phyloP scores from a whole-genome alignment of 2,797 vertebrate genomes.

The Neoniphon sammara region DNA sequence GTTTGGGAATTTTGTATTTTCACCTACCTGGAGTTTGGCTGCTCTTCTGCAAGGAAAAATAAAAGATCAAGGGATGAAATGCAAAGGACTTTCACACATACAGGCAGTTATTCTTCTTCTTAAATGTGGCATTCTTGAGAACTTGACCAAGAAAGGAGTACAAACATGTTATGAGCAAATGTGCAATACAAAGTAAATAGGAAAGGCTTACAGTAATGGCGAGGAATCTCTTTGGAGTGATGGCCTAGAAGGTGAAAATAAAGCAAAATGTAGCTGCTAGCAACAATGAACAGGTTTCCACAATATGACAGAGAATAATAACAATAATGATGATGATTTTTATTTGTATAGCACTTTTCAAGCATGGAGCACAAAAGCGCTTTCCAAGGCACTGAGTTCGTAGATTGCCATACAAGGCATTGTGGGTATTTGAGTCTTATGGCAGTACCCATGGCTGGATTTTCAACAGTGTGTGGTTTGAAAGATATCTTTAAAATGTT shows the following conservation, averaged over 20 bases:
- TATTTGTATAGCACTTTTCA: too few species aligned
- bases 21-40: conserved; percentile 90
- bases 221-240: conserved; percentile 96
- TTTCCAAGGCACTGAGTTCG: too few species aligned
- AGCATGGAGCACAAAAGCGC: too few species aligned
- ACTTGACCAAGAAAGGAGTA: not conserved
- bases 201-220: conserved; percentile 89
- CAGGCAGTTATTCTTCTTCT: not conserved
- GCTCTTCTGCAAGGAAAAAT: conserved; percentile 86
- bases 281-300: too few species aligned
- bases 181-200: not conserved
- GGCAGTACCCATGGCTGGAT: too few species aligned
- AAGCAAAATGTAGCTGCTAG: not conserved
- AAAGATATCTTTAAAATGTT: too few species aligned
- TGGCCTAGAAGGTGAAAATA: conserved; percentile 81
- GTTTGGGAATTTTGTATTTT: not conserved
- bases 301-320: too few species aligned
- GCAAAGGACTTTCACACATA: not conserved
- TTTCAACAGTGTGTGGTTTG: too few species aligned
- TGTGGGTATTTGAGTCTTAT: too few species aligned
- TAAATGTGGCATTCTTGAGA: not conserved
- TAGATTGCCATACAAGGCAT: too few species aligned
- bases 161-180: too few species aligned
- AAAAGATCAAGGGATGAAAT: conserved; percentile 6
- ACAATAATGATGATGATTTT: too few species aligned